Evolutionary conservation across 2,888 invertebrate species (phyloP).

Genomic region (Heteromurus nitidus): DNA sequence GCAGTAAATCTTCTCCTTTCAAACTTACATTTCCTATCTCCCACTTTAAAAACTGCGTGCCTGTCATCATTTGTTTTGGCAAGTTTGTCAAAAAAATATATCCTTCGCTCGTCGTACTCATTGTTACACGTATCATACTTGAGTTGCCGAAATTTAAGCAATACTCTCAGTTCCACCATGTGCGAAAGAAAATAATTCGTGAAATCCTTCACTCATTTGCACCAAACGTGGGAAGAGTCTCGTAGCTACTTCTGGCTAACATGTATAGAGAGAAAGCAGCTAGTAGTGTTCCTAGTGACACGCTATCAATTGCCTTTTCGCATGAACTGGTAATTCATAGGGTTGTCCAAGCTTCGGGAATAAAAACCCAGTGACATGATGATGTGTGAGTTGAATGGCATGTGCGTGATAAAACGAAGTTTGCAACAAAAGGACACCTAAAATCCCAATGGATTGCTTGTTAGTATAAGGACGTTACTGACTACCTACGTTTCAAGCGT

Average conservation of each 20-base stretch:
- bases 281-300: background rate
- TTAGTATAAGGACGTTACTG: background rate
- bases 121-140: background rate
- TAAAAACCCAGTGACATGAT: conserved; percentile 7
- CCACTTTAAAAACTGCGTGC: conserved; percentile 41
- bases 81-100: conserved; percentile 30
- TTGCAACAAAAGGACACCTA: background rate
- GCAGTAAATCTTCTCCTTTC: conserved; percentile 17
- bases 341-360: background rate
- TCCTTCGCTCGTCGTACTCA: background rate
- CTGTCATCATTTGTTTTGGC: conserved; percentile 58
- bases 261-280: background rate
- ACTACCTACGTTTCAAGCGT: too few species aligned
- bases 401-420: conserved; percentile 27
- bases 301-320: background rate
- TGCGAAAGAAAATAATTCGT: too few species aligned
- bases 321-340: conserved; percentile 2
- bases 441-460: background rate
- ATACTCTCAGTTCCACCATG: too few species aligned
- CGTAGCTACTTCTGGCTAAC: background rate
- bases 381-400: conserved; percentile 19
- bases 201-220: too few species aligned
- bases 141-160: background rate
- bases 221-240: background rate
- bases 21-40: conserved; percentile 17